Evolutionary conservation across 2,113 vertebrate species (phyloP), one percentile per base, ranked within the genome.

Genomic region (Tautogolabrus adspersus): DNA sequence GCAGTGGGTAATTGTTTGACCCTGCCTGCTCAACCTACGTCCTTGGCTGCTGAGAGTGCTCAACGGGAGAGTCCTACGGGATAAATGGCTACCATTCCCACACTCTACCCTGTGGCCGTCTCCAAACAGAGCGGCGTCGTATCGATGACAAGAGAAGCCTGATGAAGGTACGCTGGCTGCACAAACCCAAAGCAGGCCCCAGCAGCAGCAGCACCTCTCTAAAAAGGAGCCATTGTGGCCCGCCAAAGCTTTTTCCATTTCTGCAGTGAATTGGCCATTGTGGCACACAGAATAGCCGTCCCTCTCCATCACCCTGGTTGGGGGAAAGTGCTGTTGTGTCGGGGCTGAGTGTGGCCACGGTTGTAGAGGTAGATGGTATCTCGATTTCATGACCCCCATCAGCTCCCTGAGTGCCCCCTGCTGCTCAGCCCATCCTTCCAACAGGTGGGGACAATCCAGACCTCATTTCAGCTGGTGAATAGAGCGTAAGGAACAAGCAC

Each of bases 21-120:
- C 82, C 75, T 44, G 66, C 16, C 80, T 67, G 70, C 74, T 91
- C 88, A 75, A 74, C 77, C 75, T 63, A 46, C 52, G 85, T 90
- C 85, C 81, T 87, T 86, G 85, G 81, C 77, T 78, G 71, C 67
- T 66, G 80, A 87, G 87, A 68, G 83, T 11, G 51, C 85, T 90
- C 65, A 1, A 75, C 42, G 37, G 46, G 81, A 87, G 85, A 81
- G 77, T 68, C 67, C 63, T 49, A 10, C 18, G 76, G 82, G 62
- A 84, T 87, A 84, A 87, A 89, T 72, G 70, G 65, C 37, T 44
- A 73, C 79, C 64, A 54, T 73, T 79, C 74, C 75, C 73, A 22
- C 38, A 55, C 69, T 81, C 52, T 85, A 74, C 76, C 81, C 85
- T n/a, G 72, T 77, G 73, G 76, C 72, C 18, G 22, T 63, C 77